A percentile compares a stretch with the other conserved stretches of the same genome.
These are phyloP conservation scores for Drosophila saltans DNA, from an alignment of 1,140 invertebrate genomes.

Conservation along the genomic window DNA sequence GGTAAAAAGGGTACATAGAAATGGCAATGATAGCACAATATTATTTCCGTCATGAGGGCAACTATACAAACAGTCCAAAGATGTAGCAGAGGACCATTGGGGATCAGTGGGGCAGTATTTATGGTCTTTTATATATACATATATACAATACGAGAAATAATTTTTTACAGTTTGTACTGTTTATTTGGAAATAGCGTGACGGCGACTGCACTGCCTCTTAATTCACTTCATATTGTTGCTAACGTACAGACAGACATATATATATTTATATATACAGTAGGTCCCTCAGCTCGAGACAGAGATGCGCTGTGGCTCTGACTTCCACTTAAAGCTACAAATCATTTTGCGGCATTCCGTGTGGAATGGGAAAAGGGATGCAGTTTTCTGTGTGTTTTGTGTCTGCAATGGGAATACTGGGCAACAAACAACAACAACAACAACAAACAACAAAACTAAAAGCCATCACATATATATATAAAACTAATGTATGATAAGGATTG, in stretches of 20 bases:
- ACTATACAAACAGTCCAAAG: constrained; percentile 26
- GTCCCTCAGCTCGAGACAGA: constrained; percentile 40
- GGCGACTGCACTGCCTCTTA: constrained; percentile 29
- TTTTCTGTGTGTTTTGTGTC: constrained; percentile 29
- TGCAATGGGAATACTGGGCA: constrained; percentile 17
- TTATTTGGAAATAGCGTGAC: constrained; percentile 65
- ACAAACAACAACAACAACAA: not conserved
- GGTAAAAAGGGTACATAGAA: constrained; percentile 46
- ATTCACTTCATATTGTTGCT: constrained; percentile 37
- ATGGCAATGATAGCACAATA: constrained; percentile 61
- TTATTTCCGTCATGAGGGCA: constrained; percentile 73
- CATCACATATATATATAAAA: constrained; percentile 18
- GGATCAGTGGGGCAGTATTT: constrained; percentile 43
- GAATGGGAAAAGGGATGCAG: constrained; percentile 48
- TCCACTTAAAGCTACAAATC: constrained; percentile 71
- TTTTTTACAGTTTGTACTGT: constrained; percentile 57
- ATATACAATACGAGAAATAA: constrained; percentile 50
- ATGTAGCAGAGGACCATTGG: not conserved
- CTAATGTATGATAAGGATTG: constrained; percentile 41
- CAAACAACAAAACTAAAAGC: constrained; percentile 29
- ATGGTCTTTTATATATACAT: constrained; percentile 48
- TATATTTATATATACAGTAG: not conserved
- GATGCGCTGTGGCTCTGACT: constrained; percentile 41
- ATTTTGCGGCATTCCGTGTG: constrained; percentile 59
- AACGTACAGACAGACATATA: not conserved